phyloP scores from a whole-genome alignment of 2,888 invertebrate genomes.

The Tigriopus californicus region DNA sequence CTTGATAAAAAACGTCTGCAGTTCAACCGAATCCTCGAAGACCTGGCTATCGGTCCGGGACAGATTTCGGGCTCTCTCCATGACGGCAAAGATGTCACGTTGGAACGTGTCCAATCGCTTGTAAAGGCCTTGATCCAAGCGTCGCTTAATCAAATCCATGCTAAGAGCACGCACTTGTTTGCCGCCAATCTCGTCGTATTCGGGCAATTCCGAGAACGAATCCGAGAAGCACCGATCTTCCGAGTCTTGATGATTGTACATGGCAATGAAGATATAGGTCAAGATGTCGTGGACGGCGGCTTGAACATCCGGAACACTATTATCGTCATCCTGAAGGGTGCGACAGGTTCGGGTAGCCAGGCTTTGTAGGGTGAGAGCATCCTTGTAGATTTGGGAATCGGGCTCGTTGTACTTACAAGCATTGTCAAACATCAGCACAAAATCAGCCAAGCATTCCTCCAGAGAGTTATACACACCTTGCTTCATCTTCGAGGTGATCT shows the following conservation, averaged over 20 bases:
- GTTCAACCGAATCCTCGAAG: slow-evolving; percentile 83
- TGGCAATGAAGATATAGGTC: slow-evolving; percentile 69
- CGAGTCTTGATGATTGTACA: slow-evolving; percentile 90
- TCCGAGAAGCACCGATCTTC: slow-evolving; percentile 92
- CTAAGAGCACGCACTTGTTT: slow-evolving; percentile 59
- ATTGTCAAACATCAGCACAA: slow-evolving; percentile 83
- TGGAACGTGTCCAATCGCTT: slow-evolving; percentile 84
- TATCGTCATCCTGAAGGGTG: slow-evolving; percentile 53
- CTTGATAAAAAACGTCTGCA: slow-evolving; percentile 71
- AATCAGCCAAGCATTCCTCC: slow-evolving; percentile 71
- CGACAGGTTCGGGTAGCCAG: slow-evolving; percentile 68
- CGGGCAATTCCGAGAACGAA: slow-evolving; percentile 79
- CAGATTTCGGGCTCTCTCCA: slow-evolving; percentile 64
- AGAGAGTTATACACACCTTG: slow-evolving; percentile 52
- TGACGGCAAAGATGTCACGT: slow-evolving; percentile 82
- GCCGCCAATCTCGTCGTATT: slow-evolving; percentile 49
- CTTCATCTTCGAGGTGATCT: slow-evolving; percentile 68
- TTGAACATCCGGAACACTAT: slow-evolving; percentile 72
- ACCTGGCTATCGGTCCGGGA: slow-evolving; percentile 82
- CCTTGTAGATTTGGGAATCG: slow-evolving; percentile 87
- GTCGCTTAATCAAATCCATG: slow-evolving; percentile 75
- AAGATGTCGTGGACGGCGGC: slow-evolving; percentile 77
- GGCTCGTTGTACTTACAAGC: slow-evolving; percentile 96
- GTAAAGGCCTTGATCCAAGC: slow-evolving; percentile 78
- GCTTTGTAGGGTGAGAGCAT: slow-evolving; percentile 45